phyloP scores from a whole-genome alignment of 2,113 vertebrate genomes.

The Gulo gulo region DNA sequence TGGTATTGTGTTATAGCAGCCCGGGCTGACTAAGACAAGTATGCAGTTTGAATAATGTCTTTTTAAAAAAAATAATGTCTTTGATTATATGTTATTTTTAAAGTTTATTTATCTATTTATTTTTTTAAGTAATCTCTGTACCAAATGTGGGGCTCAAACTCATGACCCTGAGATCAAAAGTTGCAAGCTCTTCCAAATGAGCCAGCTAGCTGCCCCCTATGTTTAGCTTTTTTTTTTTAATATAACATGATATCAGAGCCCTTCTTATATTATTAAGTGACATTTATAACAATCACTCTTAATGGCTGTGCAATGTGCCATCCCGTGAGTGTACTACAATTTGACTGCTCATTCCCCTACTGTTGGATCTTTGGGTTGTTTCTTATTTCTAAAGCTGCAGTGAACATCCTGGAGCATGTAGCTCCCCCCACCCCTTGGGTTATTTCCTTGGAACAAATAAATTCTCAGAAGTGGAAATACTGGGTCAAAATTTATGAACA shows the following conservation, averaged over 20 bases:
- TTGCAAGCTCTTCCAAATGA: not conserved
- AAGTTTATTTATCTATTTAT: not conserved
- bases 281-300: slow-evolving; percentile 8
- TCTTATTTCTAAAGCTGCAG: not conserved
- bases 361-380: not conserved
- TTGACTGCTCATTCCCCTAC: not conserved
- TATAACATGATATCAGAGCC: not conserved
- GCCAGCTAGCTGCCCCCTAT: not conserved
- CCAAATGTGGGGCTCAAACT: not conserved
- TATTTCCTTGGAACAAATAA: slow-evolving; percentile 68
- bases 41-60: not conserved
- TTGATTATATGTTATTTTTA: not conserved
- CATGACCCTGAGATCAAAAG: not conserved
- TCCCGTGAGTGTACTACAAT: not conserved
- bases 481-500: slow-evolving; percentile 69
- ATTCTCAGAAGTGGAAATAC: slow-evolving; percentile 70
- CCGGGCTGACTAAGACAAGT: not conserved
- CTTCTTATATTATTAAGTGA: not conserved
- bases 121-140: not conserved
- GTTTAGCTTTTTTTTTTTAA: not conserved
- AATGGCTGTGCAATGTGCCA: not conserved
- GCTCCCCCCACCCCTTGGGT: not conserved
- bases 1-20: not conserved
- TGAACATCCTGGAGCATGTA: not conserved
- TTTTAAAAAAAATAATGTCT: not conserved